Conservation (phyloP, 2,113 vertebrate genomes). For the Ammospiza nelsoni region DNA sequence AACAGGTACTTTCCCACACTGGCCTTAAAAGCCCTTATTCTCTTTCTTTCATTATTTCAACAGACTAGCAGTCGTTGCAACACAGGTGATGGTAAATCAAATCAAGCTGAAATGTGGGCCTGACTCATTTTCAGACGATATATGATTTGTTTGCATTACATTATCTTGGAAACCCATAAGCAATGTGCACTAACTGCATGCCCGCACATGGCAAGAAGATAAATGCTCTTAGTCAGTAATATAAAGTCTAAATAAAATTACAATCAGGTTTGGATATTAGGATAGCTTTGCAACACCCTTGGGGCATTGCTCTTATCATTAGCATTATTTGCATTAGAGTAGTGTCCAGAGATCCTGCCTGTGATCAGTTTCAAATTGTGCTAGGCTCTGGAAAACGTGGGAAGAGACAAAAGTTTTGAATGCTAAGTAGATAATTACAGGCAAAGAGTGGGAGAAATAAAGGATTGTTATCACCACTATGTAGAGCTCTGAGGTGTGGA, state of each 20-base stretch:
- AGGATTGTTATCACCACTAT: background rate
- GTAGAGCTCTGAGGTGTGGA: background rate
- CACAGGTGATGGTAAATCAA: conserved; percentile 54
- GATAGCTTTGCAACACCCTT: conserved; percentile 48
- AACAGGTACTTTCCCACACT: conserved; percentile 66
- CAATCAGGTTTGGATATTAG: conserved; percentile 46
- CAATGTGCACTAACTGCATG: conserved; percentile 27
- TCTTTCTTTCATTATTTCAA: conserved; percentile 52
- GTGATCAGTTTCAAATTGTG: conserved; percentile 28
- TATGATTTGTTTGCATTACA: conserved; percentile 58
- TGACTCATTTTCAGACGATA: conserved; percentile 52
- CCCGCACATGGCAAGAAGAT: conserved; percentile 26
- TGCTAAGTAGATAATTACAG: conserved; percentile 52
- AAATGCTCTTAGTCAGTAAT: conserved; percentile 48
- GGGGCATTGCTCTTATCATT: conserved; percentile 41
- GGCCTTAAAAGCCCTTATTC: conserved; percentile 59
- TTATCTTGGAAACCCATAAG: conserved; percentile 67
- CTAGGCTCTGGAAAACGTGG: conserved; percentile 45
- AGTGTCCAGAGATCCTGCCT: conserved; percentile 50
- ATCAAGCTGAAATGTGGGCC: conserved; percentile 30
- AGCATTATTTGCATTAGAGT: conserved; percentile 34
- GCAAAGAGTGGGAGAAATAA: conserved; percentile 24
- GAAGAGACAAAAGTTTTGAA: conserved; percentile 54
- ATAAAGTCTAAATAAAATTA: conserved; percentile 60
- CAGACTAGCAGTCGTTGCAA: conserved; percentile 48